These are phyloP conservation scores for Athalia cordata DNA, from an alignment of 2,888 invertebrate species.

Conservation along the genomic window DNA sequence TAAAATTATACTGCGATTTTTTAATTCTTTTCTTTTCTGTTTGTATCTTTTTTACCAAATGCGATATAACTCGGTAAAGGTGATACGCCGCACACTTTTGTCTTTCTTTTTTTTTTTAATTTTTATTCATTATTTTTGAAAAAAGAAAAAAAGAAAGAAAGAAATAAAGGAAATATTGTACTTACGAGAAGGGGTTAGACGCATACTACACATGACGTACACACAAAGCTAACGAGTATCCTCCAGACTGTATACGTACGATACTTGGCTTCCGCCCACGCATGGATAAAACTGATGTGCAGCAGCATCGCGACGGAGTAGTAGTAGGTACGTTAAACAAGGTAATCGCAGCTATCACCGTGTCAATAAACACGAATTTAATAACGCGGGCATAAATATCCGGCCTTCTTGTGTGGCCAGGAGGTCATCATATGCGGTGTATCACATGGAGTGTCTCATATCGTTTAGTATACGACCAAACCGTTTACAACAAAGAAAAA, in stretches of 20 bases:
- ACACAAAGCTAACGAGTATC: neutral
- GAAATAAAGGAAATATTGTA: too few relatives aligned
- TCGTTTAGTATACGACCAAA: neutral
- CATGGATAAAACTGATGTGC: too few relatives aligned
- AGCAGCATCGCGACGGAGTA: neutral
- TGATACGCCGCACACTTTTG: too few relatives aligned
- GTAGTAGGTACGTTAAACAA: conserved; percentile 2
- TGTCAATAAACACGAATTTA: conserved; percentile 45
- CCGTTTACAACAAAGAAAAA: neutral
- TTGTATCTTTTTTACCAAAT: too few relatives aligned
- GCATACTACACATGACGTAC: neutral
- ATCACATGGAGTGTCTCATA: neutral
- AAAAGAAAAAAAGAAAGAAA: too few relatives aligned
- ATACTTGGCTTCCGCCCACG: conserved; percentile 22
- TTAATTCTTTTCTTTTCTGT: too few relatives aligned
- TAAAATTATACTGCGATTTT: too few relatives aligned
- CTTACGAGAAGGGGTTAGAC: too few relatives aligned
- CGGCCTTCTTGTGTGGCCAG: conserved; percentile 42
- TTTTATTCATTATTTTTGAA: too few relatives aligned
- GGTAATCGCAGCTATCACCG: conserved; percentile 32
- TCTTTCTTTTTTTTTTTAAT: too few relatives aligned
- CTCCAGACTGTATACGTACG: neutral
- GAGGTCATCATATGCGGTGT: neutral
- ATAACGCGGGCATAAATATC: conserved; percentile 35
- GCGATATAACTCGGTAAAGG: too few relatives aligned